Evolutionary conservation across 2,888 invertebrate species (phyloP), one percentile per base, ranked within the genome.

Genomic region (Perithous albicinctus): DNA sequence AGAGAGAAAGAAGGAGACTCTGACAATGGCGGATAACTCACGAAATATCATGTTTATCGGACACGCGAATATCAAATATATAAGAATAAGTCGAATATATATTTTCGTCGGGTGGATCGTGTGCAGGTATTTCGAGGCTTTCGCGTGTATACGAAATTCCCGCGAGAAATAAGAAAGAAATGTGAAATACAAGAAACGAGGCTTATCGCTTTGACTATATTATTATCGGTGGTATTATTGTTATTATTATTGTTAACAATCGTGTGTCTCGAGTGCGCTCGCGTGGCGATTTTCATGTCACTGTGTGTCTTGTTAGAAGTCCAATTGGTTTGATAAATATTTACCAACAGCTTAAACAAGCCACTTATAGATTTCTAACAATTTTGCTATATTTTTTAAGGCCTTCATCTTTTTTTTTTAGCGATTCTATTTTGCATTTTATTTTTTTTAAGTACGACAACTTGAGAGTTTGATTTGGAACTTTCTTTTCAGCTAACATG

Each of bases 121-220:
- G 67, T 63, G 72, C 79, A 77, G 67, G 38, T 76, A 82, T 79
- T 82, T 63, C n/a, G 35, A 15, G 35, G 38, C 35, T 66, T 29
- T 69, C 26, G 26, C 29, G 51, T 51, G 20, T 51, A 35, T 35
- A 38, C 67, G 67, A n/a, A 41, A 54, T 69, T 54, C 51, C 48
- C 41, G 15, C 41, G 18, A 26, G 26, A 32, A 67, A 74, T 35
- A n/a, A 56, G 29, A 35, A 64, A 38, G n/a, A 72, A 56, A 69
- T 15, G 26, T 23, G 51, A 48, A 12, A 10, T n/a, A 46, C 23
- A 18, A 35, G 32, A 61, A 29, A 63, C 12, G 8, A 32, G 26
- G 41, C 15, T 32, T 12, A 8, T 41, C 35, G 48, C 35, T 7
- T 18, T 10, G 20, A 18, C 7, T 23, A 4, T 23, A n/a, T 51